Conservation (phyloP, 2,113 vertebrate species). For the Pelobates fuscus region DNA sequence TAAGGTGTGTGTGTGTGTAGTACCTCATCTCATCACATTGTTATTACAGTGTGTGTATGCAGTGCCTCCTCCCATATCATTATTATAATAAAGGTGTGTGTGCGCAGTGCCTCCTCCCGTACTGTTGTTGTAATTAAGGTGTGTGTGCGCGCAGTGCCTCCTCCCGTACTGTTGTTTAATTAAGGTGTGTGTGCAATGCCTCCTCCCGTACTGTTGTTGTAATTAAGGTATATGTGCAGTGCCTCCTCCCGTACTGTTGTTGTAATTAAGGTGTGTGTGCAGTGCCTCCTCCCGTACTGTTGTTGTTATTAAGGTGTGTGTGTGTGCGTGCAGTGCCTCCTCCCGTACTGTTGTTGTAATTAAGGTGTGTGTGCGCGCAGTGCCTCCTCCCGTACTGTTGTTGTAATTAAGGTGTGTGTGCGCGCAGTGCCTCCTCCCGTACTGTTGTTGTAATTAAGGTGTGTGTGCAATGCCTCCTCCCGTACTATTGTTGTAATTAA, state of each 20-base stretch:
- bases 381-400: no score
- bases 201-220: not conserved
- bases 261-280: not conserved
- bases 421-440: not conserved
- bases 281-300: not conserved
- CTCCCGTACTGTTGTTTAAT: not conserved
- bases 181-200: conserved; percentile 18
- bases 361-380: no score
- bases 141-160: conserved; percentile 1
- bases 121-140: not conserved
- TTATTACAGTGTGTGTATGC: not conserved
- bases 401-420: no score
- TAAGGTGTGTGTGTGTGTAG: not conserved
- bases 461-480: not conserved
- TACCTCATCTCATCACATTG: not conserved
- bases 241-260: not conserved
- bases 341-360: no score
- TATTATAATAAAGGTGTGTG: not conserved
- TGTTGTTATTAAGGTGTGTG: not conserved
- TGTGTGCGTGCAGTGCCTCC: not conserved
- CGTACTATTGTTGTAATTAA: not conserved
- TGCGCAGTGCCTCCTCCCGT: not conserved
- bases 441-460: no score
- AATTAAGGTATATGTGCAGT: not conserved
- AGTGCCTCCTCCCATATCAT: no score